These are phyloP conservation scores for Drosophila subobscura DNA, from an alignment of 1,140 invertebrate genomes.

Conservation along the genomic window DNA sequence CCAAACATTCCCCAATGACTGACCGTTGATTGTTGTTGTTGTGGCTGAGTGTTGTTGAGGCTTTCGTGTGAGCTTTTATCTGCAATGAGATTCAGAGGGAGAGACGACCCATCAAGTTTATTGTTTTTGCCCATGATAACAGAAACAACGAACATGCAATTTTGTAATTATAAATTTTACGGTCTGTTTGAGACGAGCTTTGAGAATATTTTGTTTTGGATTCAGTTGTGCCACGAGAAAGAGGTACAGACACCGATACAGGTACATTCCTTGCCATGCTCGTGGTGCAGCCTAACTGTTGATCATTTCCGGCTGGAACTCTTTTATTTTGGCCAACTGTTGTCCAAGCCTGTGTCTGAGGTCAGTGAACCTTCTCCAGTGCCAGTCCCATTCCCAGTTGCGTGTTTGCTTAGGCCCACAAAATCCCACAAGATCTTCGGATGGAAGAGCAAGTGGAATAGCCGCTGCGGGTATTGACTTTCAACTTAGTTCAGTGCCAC, in stretches of 20 bases:
- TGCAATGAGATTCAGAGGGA: constrained; percentile 48
- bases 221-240: neutral
- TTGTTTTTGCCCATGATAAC: constrained; percentile 57
- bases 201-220: constrained; percentile 27
- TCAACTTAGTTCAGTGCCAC: constrained; percentile 27
- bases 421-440: constrained; percentile 41
- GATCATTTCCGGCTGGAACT: constrained; percentile 25
- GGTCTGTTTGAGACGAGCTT: constrained; percentile 63
- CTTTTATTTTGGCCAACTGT: constrained; percentile 29
- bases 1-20: constrained; percentile 42
- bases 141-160: constrained; percentile 63
- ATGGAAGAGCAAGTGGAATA: constrained; percentile 11
- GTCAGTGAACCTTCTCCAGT: constrained; percentile 56
- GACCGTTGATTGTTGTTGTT: constrained; percentile 21
- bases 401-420: constrained; percentile 73
- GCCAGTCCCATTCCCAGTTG: constrained; percentile 36
- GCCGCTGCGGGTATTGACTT: constrained; percentile 66
- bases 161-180: constrained; percentile 76
- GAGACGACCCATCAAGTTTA: constrained; percentile 48
- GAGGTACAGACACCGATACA: neutral
- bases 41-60: constrained; percentile 11
- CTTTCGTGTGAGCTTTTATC: constrained; percentile 61
- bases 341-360: constrained; percentile 56
- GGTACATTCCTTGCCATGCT: constrained; percentile 12
- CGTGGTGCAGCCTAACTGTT: constrained; percentile 23